Conservation (phyloP, 2,113 vertebrate genomes). For the Pelmatolapia mariae region DNA sequence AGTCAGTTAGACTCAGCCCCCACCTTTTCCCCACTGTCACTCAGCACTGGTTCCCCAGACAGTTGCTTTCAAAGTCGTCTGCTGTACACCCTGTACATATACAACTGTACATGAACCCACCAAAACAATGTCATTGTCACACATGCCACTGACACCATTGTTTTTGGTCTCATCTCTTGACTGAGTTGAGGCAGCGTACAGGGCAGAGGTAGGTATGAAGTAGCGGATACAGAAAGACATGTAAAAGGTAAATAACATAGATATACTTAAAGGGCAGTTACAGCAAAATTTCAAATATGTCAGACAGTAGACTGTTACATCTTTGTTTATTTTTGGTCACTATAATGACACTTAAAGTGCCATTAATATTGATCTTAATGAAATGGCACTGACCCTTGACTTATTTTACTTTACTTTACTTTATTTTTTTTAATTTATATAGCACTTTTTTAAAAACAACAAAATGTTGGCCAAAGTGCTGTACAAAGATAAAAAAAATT, state of each 20-base stretch:
- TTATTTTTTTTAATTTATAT: too few species aligned
- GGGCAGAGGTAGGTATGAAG: background rate
- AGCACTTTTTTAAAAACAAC: too few species aligned
- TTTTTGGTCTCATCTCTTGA: background rate
- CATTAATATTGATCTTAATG: accelerated
- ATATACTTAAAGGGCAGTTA: background rate
- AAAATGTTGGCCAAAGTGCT: too few species aligned
- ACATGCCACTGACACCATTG: background rate
- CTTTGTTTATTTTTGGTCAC: background rate
- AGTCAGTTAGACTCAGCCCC: too few species aligned
- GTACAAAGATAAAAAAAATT: too few species aligned
- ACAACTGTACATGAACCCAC: background rate
- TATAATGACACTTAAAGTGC: background rate
- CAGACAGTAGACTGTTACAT: background rate
- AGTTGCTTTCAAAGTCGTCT: background rate
- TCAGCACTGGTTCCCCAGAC: background rate
- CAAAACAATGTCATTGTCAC: background rate
- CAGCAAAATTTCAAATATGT: background rate
- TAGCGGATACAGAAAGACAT: accelerated
- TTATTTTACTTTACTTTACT: too few species aligned
- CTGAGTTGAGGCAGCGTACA: background rate
- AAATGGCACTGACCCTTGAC: background rate
- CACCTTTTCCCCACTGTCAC: background rate
- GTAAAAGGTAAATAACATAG: background rate
- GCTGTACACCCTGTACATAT: background rate